Percentiles rank a stretch among this genome's conserved stretches.
phyloP scores from a whole-genome alignment of 2,888 invertebrate species.

The Melanchra persicariae region DNA sequence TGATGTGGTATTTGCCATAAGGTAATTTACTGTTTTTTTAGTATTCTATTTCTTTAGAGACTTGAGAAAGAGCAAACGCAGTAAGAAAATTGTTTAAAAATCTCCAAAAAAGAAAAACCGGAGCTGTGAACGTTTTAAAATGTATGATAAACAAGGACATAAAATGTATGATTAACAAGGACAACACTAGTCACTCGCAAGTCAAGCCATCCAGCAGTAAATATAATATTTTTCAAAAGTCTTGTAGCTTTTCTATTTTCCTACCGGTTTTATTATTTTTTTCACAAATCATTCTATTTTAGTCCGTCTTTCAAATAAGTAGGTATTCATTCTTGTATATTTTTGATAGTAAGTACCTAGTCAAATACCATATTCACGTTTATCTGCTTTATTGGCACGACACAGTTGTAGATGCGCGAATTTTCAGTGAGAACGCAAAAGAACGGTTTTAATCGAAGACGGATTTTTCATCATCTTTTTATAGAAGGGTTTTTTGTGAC shows the following conservation, averaged over 20 bases:
- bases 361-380: not conserved
- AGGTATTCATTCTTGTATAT: not conserved
- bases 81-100: too few species aligned
- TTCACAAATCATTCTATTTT: too few species aligned
- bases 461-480: not conserved
- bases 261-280: not conserved
- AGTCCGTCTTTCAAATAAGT: not conserved
- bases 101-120: too few species aligned
- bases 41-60: not conserved
- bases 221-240: too few species aligned
- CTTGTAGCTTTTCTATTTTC: not conserved
- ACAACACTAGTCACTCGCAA: too few species aligned
- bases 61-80: too few species aligned
- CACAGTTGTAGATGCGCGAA: slow-evolving; percentile 13
- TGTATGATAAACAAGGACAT: too few species aligned
- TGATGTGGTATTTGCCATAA: not conserved
- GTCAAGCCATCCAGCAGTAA: too few species aligned
- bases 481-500: not conserved
- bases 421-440: slow-evolving; percentile 10
- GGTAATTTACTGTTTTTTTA: not conserved
- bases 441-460: too few species aligned
- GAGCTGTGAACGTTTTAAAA: too few species aligned
- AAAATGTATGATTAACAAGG: too few species aligned
- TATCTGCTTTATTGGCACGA: not conserved
- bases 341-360: not conserved